These are phyloP conservation scores for Thysanoteuthis rhombus DNA, from an alignment of 2,888 invertebrate genomes.

Conservation along the genomic window DNA sequence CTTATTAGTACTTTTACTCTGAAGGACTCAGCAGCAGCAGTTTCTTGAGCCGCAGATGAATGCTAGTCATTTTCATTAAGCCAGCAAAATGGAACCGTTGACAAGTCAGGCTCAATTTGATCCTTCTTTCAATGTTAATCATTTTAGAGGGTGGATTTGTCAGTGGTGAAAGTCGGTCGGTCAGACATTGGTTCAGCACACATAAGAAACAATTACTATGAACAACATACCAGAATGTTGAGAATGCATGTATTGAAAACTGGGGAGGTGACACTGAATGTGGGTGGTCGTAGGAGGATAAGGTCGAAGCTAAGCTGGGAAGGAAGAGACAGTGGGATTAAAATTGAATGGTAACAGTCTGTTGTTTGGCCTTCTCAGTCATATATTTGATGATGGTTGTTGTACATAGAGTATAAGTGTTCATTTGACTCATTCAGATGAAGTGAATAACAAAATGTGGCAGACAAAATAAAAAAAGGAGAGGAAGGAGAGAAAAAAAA, in stretches of 20 bases:
- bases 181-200: neutral
- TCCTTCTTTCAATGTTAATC: neutral
- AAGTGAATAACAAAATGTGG: neutral
- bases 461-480: neutral
- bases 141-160: neutral
- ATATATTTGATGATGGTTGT: neutral
- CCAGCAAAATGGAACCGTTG: neutral
- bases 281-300: neutral
- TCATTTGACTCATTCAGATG: neutral
- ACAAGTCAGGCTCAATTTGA: neutral
- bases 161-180: neutral
- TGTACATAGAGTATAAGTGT: neutral
- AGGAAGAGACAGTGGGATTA: neutral
- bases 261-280: neutral
- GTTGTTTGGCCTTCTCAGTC: neutral
- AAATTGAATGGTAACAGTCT: neutral
- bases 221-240: neutral
- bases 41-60: neutral
- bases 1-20: neutral
- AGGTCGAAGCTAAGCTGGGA: neutral
- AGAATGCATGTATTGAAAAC: neutral
- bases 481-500: neutral
- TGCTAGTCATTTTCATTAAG: neutral
- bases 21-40: neutral
- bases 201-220: neutral